Conservation (phyloP, 2,888 invertebrate species). For the Platycheirus albimanus region DNA sequence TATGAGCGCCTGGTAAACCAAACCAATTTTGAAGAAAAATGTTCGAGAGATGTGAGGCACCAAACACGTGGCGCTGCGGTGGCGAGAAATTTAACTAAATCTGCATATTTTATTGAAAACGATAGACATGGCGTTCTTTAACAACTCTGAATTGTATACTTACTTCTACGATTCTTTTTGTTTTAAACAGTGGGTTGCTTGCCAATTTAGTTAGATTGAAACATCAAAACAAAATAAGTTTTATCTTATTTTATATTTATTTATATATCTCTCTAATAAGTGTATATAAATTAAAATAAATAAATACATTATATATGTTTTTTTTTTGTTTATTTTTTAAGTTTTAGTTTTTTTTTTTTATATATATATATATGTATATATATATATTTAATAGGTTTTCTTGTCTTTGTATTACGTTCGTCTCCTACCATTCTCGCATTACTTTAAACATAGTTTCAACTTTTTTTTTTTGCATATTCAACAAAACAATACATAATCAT, state of each 20-base stretch:
- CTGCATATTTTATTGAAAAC: no score
- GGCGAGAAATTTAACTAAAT: no score
- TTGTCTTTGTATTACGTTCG: slow-evolving; percentile 68
- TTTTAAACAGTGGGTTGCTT: no score
- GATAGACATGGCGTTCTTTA: no score
- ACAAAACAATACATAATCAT: slow-evolving; percentile 70
- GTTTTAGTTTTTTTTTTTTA: slow-evolving; percentile 77
- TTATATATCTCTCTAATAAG: slow-evolving; percentile 81
- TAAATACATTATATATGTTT: slow-evolving; percentile 81
- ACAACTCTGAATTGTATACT: no score
- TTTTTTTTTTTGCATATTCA: slow-evolving; percentile 65
- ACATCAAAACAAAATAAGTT: slow-evolving; percentile 4
- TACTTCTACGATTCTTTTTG: no score
- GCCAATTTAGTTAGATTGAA: no score
- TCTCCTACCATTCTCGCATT: slow-evolving; percentile 59
- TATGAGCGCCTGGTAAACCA: no score
- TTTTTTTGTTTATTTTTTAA: slow-evolving; percentile 73
- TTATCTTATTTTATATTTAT: slow-evolving; percentile 80
- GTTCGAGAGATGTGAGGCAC: no score
- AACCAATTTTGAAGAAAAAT: no score
- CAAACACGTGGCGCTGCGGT: no score
- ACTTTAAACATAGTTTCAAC: slow-evolving; percentile 71
- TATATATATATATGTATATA: no score
- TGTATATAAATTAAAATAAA: slow-evolving; percentile 83
- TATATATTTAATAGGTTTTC: slow-evolving; percentile 74